A percentile compares a stretch with the other conserved stretches of the same genome.
Conservation (phyloP, 2,113 vertebrate species). For the Holacanthus passer region DNA sequence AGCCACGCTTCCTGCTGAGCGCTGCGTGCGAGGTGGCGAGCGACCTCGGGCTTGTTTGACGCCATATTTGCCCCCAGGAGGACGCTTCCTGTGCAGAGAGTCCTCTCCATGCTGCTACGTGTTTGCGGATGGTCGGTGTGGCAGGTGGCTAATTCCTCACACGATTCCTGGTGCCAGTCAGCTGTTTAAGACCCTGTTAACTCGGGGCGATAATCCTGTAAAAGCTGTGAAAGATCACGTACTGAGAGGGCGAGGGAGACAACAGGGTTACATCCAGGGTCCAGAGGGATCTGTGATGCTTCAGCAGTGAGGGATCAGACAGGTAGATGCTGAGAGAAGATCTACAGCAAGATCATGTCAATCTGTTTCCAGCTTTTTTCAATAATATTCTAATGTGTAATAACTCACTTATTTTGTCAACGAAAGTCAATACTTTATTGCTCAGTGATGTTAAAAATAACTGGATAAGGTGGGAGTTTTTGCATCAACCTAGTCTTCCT, state of each 20-base stretch:
- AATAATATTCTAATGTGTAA: too few relatives aligned
- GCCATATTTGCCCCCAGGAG: constrained; percentile 43
- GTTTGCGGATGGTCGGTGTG: constrained; percentile 6
- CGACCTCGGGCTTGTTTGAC: constrained; percentile 66
- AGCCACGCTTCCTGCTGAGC: constrained; percentile 77
- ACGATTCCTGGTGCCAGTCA: constrained; percentile 65
- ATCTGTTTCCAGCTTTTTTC: too few relatives aligned
- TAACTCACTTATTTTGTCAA: too few relatives aligned
- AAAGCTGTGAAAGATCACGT: constrained; percentile 62
- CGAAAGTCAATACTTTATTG: neutral
- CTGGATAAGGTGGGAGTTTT: neutral
- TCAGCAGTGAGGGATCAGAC: constrained; percentile 7
- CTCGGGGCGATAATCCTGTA: constrained; percentile 67
- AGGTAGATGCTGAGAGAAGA: neutral
- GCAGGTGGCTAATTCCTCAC: constrained; percentile 79
- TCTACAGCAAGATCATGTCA: neutral
- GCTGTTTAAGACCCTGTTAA: constrained; percentile 74
- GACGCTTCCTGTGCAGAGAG: constrained; percentile 34
- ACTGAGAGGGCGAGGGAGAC: constrained; percentile 30
- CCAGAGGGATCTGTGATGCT: constrained; percentile 17
- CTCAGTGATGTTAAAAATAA: neutral
- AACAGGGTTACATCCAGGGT: constrained; percentile 32
- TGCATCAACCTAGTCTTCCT: neutral
- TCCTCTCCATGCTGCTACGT: neutral
- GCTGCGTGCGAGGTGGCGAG: constrained; percentile 30